Evolutionary conservation across 2,113 vertebrate species (phyloP).

Genomic region (Takifugu bimaculatus): DNA sequence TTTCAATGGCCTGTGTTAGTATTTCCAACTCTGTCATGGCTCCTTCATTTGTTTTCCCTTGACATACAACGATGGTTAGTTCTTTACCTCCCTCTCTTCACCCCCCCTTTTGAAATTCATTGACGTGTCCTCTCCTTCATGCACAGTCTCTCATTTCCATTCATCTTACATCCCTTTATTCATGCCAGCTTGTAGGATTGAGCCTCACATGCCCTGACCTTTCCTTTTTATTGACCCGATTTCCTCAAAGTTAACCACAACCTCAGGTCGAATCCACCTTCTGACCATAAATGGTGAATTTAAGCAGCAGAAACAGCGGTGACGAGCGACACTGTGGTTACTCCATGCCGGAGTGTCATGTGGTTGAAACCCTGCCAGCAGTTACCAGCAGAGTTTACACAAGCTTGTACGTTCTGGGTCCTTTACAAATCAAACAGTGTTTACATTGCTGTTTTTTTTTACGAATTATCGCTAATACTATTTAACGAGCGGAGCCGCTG

Average conservation of each 20-base stretch:
- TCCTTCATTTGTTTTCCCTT: conserved; percentile 25
- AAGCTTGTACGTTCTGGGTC: too few relatives aligned
- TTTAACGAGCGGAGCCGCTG: too few relatives aligned
- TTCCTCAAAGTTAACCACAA: conserved; percentile 10
- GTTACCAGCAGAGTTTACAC: background rate
- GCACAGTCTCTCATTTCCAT: conserved; percentile 1
- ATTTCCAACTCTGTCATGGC: conserved; percentile 34
- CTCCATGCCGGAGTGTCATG: background rate
- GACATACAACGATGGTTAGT: conserved; percentile 32
- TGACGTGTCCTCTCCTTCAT: conserved; percentile 35
- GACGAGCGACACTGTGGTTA: background rate
- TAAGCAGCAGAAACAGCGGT: background rate
- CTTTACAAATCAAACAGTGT: too few relatives aligned
- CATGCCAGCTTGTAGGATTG: conserved; percentile 13
- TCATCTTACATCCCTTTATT: conserved; percentile 20
- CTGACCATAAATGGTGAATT: background rate
- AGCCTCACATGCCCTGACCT: conserved; percentile 33
- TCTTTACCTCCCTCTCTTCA: conserved; percentile 19
- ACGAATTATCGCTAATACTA: too few relatives aligned
- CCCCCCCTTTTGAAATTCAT: conserved; percentile 17
- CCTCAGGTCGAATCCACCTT: background rate
- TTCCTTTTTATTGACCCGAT: conserved; percentile 6
- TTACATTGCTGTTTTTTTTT: too few relatives aligned
- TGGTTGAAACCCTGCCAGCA: conserved; percentile 1
- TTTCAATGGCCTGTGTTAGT: conserved; percentile 13